These are phyloP conservation scores for Smutsia gigantea DNA, from an alignment of 2,797 vertebrate genomes.

Conservation along the genomic window DNA sequence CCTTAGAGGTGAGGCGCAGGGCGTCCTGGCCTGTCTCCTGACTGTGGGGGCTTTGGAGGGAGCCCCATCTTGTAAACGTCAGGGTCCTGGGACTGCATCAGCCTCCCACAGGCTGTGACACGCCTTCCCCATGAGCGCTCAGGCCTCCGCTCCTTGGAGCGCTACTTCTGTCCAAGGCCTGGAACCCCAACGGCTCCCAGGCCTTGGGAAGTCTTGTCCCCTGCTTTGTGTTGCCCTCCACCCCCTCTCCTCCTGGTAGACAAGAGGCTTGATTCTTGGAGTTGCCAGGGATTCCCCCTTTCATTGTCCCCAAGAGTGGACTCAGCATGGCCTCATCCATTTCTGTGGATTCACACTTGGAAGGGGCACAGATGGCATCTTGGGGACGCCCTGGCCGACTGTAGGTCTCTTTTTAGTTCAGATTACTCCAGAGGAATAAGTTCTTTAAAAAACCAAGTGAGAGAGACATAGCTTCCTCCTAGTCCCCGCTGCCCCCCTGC, in stretches of 20 bases:
- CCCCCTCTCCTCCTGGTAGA: not conserved
- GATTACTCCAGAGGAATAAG: constrained; percentile 64
- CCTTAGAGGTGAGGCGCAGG: not conserved
- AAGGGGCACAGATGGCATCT: not conserved
- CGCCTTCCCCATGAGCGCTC: not conserved
- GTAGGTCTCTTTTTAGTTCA: constrained; percentile 33
- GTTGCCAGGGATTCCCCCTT: not conserved
- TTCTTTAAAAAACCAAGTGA: constrained; percentile 74
- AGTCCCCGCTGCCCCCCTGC: not conserved
- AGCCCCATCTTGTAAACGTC: constrained; percentile 17
- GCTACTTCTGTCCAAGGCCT: not conserved
- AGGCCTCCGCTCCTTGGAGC: not conserved
- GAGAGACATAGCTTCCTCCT: constrained; percentile 47
- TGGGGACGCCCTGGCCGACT: not conserved
- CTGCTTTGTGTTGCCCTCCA: not conserved
- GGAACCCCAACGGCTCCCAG: not conserved
- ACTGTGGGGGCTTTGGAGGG: not conserved
- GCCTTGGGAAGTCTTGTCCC: not conserved
- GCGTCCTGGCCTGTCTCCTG: constrained; percentile 26
- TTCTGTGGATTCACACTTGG: not conserved
- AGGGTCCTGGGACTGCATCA: not conserved
- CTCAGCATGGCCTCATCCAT: not conserved
- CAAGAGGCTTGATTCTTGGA: not conserved
- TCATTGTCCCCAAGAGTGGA: not conserved
- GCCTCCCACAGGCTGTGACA: not conserved